These are phyloP conservation scores for Callospermophilus lateralis DNA, from an alignment of 2,113 vertebrate species.

Conservation along the genomic window DNA sequence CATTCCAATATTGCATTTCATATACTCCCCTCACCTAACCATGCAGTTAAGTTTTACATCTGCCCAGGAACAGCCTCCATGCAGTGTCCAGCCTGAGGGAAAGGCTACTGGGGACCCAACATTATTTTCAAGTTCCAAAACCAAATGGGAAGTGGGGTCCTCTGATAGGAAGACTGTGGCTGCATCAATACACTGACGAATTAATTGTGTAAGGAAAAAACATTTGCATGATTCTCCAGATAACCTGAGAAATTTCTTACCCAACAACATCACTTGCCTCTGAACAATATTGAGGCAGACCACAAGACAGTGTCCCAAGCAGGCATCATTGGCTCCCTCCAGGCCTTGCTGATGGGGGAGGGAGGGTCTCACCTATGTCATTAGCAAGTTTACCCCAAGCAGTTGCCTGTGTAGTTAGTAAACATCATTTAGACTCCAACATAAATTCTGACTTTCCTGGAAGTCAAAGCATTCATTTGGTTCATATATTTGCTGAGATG, in stretches of 20 bases:
- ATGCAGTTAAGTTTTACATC: not conserved
- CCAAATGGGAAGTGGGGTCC: rapidly evolving
- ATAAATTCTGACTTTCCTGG: not conserved
- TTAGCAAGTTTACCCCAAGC: not conserved
- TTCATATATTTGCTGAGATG: not conserved
- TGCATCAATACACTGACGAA: not conserved
- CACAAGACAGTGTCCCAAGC: constrained; percentile 67
- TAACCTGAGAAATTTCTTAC: not conserved
- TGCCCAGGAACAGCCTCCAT: not conserved
- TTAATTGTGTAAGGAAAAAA: not conserved
- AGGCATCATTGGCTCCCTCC: constrained; percentile 70
- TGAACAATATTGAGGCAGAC: constrained; percentile 47
- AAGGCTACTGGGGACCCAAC: not conserved
- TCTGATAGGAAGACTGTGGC: not conserved
- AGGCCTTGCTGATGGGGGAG: constrained; percentile 42
- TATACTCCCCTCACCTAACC: not conserved
- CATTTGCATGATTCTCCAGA: not conserved
- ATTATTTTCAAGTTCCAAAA: not conserved
- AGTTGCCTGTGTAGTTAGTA: not conserved
- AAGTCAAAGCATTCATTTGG: not conserved
- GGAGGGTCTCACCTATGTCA: rapidly evolving
- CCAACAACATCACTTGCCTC: not conserved
- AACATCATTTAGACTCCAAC: not conserved
- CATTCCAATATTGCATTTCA: not conserved
- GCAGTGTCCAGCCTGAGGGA: not conserved